These are phyloP conservation scores for Lysiphlebus fabarum DNA, from an alignment of 1,140 invertebrate genomes.

Conservation along the genomic window DNA sequence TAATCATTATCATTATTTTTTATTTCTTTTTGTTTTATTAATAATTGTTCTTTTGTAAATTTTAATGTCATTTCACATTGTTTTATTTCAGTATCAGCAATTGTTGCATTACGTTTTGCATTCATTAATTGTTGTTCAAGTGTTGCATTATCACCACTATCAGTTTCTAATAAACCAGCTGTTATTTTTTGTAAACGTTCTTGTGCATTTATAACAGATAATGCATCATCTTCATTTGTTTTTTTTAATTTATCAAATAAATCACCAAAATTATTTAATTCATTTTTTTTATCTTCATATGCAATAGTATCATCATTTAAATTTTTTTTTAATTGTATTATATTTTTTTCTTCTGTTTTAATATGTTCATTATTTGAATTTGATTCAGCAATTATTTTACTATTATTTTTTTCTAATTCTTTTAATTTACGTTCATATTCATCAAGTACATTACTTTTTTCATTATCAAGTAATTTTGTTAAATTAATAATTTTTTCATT, in stretches of 20 bases:
- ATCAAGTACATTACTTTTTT: slow-evolving; percentile 65
- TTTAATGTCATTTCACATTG: slow-evolving; percentile 75
- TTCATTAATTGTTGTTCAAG: slow-evolving; percentile 85
- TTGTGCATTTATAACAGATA: slow-evolving; percentile 71
- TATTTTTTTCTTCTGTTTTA: slow-evolving; percentile 67
- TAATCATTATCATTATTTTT: slow-evolving; percentile 70
- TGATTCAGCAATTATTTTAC: slow-evolving; percentile 63
- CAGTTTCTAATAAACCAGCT: slow-evolving; percentile 74
- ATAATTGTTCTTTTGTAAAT: slow-evolving; percentile 68
- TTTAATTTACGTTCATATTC: slow-evolving; percentile 66
- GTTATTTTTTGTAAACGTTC: slow-evolving; percentile 79
- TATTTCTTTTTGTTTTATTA: slow-evolving; percentile 66
- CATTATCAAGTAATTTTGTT: slow-evolving; percentile 59
- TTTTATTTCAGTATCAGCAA: slow-evolving; percentile 77
- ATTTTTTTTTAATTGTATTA: slow-evolving; percentile 67
- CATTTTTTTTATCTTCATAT: slow-evolving; percentile 63
- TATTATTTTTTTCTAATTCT: slow-evolving; percentile 66
- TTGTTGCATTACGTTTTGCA: slow-evolving; percentile 70
- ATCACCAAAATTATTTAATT: slow-evolving; percentile 63
- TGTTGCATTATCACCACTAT: slow-evolving; percentile 79
- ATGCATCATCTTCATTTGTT: slow-evolving; percentile 65
- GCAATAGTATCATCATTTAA: slow-evolving; percentile 69
- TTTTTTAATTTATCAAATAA: slow-evolving; percentile 70
- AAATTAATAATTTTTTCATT: slow-evolving; percentile 58
- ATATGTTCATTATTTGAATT: slow-evolving; percentile 70